A percentile compares a stretch with the other conserved stretches of the same genome.
Conservation (phyloP, 2,113 vertebrate genomes). For the Neotoma lepida region DNA sequence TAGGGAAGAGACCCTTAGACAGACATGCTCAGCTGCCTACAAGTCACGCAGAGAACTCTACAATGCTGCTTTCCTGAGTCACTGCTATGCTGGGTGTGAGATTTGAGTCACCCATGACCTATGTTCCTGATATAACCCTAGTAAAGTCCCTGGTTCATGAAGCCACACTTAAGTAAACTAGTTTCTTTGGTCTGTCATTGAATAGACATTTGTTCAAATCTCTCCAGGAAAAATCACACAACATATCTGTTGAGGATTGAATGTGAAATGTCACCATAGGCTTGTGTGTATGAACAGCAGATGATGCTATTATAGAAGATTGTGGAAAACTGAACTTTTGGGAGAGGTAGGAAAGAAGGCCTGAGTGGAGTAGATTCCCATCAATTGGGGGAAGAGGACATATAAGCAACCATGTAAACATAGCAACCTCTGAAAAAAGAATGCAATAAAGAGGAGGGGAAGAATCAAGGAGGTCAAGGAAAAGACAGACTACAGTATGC, state of each 20-base stretch:
- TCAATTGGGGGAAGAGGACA: neutral
- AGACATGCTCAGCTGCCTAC: neutral
- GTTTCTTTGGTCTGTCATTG: neutral
- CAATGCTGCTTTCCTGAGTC: neutral
- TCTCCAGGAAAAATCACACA: neutral
- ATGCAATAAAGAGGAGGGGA: neutral
- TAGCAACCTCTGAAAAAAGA: neutral
- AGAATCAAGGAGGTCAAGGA: neutral
- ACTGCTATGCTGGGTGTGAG: neutral
- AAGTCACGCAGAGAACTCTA: neutral
- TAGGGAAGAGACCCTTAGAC: neutral
- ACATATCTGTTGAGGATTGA: neutral
- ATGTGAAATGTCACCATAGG: neutral
- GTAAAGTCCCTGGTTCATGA: neutral
- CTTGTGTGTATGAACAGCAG: neutral
- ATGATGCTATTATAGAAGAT: neutral
- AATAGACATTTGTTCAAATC: neutral
- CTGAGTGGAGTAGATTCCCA: neutral
- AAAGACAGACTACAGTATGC: neutral
- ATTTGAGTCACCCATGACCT: neutral
- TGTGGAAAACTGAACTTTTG: neutral
- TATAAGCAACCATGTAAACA: neutral
- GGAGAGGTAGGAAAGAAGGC: neutral
- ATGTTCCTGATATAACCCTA: neutral
- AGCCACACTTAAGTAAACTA: neutral